phyloP scores from a whole-genome alignment of 2,888 invertebrate genomes.

The Resseliella maxima region DNA sequence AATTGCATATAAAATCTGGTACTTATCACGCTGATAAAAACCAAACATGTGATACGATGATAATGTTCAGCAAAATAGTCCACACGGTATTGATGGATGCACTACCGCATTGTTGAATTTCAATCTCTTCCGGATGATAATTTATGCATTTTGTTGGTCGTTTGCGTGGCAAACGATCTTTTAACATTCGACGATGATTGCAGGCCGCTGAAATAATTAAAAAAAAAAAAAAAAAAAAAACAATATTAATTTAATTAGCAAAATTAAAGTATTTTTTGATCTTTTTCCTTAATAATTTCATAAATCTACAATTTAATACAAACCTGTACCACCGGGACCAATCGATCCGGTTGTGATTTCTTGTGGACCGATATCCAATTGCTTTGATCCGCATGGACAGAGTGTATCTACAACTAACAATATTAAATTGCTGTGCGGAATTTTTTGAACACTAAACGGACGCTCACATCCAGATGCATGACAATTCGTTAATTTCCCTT shows the following conservation, averaged over 20 bases:
- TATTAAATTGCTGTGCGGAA: slow-evolving; percentile 89
- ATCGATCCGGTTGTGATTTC: slow-evolving; percentile 73
- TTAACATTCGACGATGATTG: slow-evolving; percentile 71
- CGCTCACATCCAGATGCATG: slow-evolving; percentile 89
- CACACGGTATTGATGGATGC: slow-evolving; percentile 58
- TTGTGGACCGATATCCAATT: slow-evolving; percentile 82
- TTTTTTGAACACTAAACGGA: slow-evolving; percentile 92
- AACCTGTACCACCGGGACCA: slow-evolving; percentile 60
- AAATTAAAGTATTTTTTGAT: too few relatives aligned
- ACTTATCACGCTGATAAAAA: slow-evolving; percentile 8
- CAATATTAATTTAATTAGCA: too few relatives aligned
- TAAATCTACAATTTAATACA: not conserved
- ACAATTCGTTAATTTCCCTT: slow-evolving; percentile 89
- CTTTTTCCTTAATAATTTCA: not conserved
- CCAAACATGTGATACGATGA: not conserved
- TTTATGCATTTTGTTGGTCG: slow-evolving; percentile 85
- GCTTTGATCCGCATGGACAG: slow-evolving; percentile 89
- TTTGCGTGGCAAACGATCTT: slow-evolving; percentile 77
- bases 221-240: too few relatives aligned
- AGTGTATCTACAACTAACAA: slow-evolving; percentile 88
- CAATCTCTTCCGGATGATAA: slow-evolving; percentile 85
- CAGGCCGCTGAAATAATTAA: slow-evolving; percentile 64
- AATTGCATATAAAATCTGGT: not conserved
- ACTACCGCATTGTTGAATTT: slow-evolving; percentile 67
- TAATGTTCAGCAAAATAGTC: not conserved